Conservation (phyloP, 2,888 invertebrate species). For the Achlya flavicornis region DNA sequence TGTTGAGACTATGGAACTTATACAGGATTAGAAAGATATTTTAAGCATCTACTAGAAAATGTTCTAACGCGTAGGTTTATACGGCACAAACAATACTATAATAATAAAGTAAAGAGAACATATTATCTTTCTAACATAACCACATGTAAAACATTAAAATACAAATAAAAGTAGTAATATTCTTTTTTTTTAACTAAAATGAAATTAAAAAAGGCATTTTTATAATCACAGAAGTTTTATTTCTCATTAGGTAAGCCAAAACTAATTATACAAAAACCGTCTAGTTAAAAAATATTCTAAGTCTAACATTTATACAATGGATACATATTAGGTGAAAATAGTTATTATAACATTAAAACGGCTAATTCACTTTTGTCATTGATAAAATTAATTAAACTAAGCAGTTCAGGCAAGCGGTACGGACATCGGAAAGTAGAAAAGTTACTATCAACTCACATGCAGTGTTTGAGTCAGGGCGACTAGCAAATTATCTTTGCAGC, state of each 20-base stretch:
- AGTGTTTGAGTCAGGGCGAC: conserved; percentile 12
- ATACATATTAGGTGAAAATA: conserved; percentile 34
- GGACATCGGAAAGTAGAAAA: conserved; percentile 37
- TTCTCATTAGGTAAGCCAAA: conserved; percentile 30
- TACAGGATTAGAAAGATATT: neutral
- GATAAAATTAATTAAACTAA: conserved; percentile 50
- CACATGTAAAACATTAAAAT: conserved; percentile 19
- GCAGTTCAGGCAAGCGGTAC: conserved; percentile 57
- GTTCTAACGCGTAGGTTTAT: neutral
- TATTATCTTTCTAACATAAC: conserved; percentile 1
- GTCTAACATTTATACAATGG: conserved; percentile 46
- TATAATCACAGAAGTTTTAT: conserved; percentile 64
- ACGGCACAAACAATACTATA: conserved; percentile 1
- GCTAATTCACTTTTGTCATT: conserved; percentile 52
- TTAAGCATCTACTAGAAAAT: neutral
- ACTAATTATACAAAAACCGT: conserved; percentile 16
- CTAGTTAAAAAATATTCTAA: conserved; percentile 33
- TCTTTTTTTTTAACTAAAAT: conserved; percentile 34
- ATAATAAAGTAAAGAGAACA: neutral
- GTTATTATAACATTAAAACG: conserved; percentile 46
- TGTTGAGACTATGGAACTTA: neutral
- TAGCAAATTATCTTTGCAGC: conserved; percentile 8
- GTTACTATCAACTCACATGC: conserved; percentile 4
- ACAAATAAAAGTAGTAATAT: conserved; percentile 21
- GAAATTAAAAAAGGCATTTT: conserved; percentile 45